phyloP scores from a whole-genome alignment of 2,888 invertebrate genomes.

The Anthophora plumipes region DNA sequence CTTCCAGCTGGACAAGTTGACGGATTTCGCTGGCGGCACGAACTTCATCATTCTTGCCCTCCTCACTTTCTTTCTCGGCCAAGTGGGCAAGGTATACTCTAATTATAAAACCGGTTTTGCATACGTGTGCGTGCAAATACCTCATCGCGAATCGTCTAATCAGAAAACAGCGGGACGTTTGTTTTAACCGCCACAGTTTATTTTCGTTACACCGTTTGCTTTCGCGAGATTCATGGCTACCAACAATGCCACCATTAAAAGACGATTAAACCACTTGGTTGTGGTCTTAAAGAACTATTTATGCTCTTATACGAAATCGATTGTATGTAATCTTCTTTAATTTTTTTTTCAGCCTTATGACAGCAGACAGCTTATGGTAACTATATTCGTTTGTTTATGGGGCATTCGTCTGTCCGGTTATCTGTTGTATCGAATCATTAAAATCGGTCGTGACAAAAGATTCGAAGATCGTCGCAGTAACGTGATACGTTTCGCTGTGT shows the following conservation, averaged over 20 bases:
- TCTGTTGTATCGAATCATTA: slow-evolving; percentile 94
- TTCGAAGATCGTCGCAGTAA: slow-evolving; percentile 96
- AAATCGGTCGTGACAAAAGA: slow-evolving; percentile 95
- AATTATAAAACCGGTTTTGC: slow-evolving; percentile 41
- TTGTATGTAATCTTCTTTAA: slow-evolving; percentile 41
- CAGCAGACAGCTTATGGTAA: slow-evolving; percentile 95
- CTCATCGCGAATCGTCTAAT: not conserved
- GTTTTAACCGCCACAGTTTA: slow-evolving; percentile 12
- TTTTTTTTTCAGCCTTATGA: slow-evolving; percentile 89
- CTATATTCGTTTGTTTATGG: slow-evolving; percentile 94
- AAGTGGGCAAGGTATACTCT: slow-evolving; percentile 89
- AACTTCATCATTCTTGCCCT: slow-evolving; percentile 96
- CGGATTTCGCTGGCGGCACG: slow-evolving; percentile 96
- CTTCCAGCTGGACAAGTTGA: slow-evolving; percentile 95
- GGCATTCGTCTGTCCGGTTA: slow-evolving; percentile 94
- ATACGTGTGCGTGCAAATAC: not conserved
- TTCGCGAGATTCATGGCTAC: not conserved
- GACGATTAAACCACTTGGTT: not conserved
- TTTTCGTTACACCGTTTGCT: slow-evolving; percentile 1
- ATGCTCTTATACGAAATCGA: not conserved
- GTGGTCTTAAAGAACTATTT: not conserved
- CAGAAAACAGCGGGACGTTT: not conserved
- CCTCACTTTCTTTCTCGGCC: slow-evolving; percentile 94
- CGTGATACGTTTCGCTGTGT: slow-evolving; percentile 94
- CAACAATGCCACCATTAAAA: not conserved